Evolutionary conservation across 2,888 invertebrate species (phyloP), one percentile per base, ranked within the genome.

Genomic region (Drosophila fulvimacula): DNA sequence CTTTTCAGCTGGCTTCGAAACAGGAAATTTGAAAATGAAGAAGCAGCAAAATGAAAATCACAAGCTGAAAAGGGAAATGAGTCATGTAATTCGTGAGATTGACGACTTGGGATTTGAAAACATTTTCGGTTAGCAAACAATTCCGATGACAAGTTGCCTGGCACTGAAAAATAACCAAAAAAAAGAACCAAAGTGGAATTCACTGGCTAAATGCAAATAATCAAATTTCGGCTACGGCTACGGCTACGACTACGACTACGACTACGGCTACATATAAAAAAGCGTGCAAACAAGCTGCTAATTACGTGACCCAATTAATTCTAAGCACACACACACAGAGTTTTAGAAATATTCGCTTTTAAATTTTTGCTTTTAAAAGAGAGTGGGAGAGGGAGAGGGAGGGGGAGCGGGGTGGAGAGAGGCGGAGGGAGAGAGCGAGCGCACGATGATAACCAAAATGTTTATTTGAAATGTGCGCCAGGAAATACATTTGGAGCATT

Each of bases 251-350:
- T 17, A 17, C 32, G 64, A 39, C 44, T 49, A 61, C 36, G 63
- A 5, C 19, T 41, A 41, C 10, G 48, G n/a, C 48, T 62, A 57
- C 56, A 32, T 44, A 48, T 53, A 63, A 51, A 76, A 65, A 48
- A 76, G 67, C 79, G 34, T 24, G 51, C 59, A 76, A 65, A 69
- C 73, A 69, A 41, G 60, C 69, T 82, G 82, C 81, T 82, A 85
- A 82, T 82, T 82, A 82, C 82, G 82, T 82, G 82, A 82, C 82
- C 82, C 86, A 82, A 82, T 82, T 82, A 82, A 81, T 79, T 73
- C 81, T 76, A 83, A 82, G 56, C 79, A 67, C 81, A 76, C 69
- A 51, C n/a, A 59, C 46, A 53, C 9, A 58, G 60, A 55, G 55
- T 21, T 32, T 53, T 61, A 48, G 36, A 74, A 65, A 66, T 68